Percentiles rank a stretch among this genome's conserved stretches.
These are phyloP conservation scores for Himantopus leucocephalus DNA, from an alignment of 2,113 vertebrate genomes.

Conservation along the genomic window DNA sequence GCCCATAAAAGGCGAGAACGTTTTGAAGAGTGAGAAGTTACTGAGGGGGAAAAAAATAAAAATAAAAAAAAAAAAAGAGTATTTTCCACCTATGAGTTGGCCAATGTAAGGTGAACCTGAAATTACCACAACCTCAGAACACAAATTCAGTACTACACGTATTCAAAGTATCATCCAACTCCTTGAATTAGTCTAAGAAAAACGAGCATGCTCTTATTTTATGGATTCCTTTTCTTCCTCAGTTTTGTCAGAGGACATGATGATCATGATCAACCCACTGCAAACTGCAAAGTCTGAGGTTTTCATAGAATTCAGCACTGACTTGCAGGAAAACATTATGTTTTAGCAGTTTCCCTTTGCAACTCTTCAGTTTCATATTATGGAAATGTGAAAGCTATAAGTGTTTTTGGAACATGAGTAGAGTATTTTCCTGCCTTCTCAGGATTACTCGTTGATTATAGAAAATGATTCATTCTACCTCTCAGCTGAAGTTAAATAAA, in stretches of 20 bases:
- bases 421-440: neutral
- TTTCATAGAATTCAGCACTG: neutral
- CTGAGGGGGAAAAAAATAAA: fast-evolving
- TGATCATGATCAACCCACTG: neutral
- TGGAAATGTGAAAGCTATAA: neutral
- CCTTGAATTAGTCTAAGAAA: neutral
- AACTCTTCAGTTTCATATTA: neutral
- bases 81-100: neutral
- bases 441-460: neutral
- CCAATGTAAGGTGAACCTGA: neutral
- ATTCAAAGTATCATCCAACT: neutral
- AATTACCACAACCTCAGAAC: neutral
- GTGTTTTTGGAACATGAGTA: neutral
- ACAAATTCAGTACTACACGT: neutral
- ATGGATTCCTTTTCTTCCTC: neutral
- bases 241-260: neutral
- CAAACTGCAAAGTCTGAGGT: neutral
- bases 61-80: too few species aligned
- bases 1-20: neutral
- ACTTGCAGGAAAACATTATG: neutral
- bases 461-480: neutral
- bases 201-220: neutral
- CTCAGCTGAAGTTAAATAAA: neutral
- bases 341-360: neutral
- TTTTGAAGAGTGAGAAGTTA: neutral